Conservation (phyloP, 2,888 invertebrate genomes). For the Nemapogon koenigi region DNA sequence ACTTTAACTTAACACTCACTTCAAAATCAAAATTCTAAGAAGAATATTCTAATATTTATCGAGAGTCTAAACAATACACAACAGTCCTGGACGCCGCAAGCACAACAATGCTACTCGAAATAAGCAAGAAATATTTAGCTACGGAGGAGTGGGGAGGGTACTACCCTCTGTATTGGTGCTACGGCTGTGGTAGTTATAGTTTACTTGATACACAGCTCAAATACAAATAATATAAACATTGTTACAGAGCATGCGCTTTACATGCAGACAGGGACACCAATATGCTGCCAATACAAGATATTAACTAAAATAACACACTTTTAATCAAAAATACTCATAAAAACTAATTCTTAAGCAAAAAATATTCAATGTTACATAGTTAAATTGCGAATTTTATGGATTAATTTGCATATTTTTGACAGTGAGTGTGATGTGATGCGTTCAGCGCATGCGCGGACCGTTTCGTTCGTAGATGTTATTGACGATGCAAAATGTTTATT, state of each 20-base stretch:
- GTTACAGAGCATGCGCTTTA: constrained; percentile 57
- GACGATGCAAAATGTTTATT: constrained; percentile 62
- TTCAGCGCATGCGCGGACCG: constrained; percentile 41
- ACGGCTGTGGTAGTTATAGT: constrained; percentile 66
- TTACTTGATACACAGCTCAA: constrained; percentile 68
- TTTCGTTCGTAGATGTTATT: constrained; percentile 43
- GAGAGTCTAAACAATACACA: constrained; percentile 60
- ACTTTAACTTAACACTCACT: too few species aligned
- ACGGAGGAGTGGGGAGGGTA: constrained; percentile 57
- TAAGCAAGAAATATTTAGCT: constrained; percentile 68
- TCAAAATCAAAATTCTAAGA: too few species aligned
- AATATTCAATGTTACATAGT: too few species aligned
- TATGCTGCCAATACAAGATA: too few species aligned
- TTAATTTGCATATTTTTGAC: constrained; percentile 64
- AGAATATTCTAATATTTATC: too few species aligned
- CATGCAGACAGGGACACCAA: constrained; percentile 37
- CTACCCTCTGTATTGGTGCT: constrained; percentile 63
- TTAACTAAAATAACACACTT: too few species aligned
- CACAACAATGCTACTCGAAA: constrained; percentile 67
- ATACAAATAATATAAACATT: constrained; percentile 68
- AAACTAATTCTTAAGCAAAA: too few species aligned
- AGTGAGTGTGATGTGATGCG: constrained; percentile 22
- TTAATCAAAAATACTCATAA: too few species aligned
- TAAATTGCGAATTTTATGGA: too few species aligned
- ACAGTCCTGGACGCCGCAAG: constrained; percentile 56